These are phyloP conservation scores for Zosterops pallidus DNA, from an alignment of 2,113 vertebrate species.

Conservation along the genomic window DNA sequence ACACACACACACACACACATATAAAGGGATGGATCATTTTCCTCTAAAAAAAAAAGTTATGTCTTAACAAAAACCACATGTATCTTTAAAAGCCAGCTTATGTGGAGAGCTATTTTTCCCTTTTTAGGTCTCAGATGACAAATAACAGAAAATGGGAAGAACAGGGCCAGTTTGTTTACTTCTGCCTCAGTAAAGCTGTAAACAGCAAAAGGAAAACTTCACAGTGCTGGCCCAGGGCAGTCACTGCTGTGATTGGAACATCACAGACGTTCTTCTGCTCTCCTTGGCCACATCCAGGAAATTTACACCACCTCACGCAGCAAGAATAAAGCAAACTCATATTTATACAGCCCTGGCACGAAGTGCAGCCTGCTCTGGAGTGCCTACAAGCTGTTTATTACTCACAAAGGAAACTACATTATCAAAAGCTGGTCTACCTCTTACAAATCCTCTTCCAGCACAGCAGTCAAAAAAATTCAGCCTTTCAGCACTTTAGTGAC, in stretches of 20 bases:
- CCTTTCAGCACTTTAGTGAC: constrained; percentile 6
- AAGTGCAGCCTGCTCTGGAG: neutral
- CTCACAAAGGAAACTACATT: neutral
- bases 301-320: neutral
- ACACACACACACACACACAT: neutral
- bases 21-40: neutral
- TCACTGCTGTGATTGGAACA: accelerated
- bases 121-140: neutral
- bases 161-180: constrained; percentile 1
- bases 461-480: neutral
- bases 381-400: neutral
- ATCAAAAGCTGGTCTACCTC: neutral
- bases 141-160: neutral
- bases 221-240: accelerated
- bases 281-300: neutral
- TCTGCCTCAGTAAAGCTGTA: neutral
- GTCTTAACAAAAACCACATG: constrained; percentile 7
- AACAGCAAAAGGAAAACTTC: neutral
- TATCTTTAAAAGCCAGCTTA: neutral
- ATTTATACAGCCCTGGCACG: neutral
- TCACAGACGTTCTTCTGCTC: neutral
- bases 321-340: neutral
- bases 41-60: neutral
- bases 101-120: neutral
- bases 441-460: neutral